Percentiles rank a stretch among this genome's conserved stretches.
Evolutionary conservation across 2,113 vertebrate genomes (phyloP).

Genomic region (Mobula birostris): DNA sequence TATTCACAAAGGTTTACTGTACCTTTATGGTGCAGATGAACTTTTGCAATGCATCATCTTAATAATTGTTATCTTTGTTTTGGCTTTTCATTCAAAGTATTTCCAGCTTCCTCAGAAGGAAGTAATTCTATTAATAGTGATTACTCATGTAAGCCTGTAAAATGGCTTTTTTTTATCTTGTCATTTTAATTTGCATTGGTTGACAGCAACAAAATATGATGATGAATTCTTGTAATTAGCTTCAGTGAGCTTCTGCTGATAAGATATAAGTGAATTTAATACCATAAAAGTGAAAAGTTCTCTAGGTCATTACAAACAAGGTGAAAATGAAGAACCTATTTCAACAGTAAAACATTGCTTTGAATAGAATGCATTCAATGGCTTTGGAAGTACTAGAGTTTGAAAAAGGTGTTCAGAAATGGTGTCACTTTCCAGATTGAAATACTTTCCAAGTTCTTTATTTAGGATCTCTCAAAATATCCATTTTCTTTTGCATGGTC

Average conservation of each 20-base stretch:
- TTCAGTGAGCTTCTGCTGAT: constrained; percentile 5
- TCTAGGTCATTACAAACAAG: not conserved
- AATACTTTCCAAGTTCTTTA: not conserved
- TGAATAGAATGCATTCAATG: not conserved
- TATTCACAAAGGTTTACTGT: not conserved
- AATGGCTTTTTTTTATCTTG: constrained; percentile 15
- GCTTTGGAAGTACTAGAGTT: not conserved
- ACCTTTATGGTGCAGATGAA: not conserved
- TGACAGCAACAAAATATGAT: not conserved
- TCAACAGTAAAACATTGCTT: not conserved
- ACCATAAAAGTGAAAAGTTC: not conserved
- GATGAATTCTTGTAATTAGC: constrained; percentile 26
- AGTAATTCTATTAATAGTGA: not conserved
- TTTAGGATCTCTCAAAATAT: too few species aligned
- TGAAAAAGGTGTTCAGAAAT: not conserved
- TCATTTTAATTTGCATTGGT: constrained; percentile 31
- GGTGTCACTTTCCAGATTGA: not conserved
- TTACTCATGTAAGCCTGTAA: constrained; percentile 4
- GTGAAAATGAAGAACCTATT: not conserved
- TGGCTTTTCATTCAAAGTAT: not conserved
- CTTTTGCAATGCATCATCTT: not conserved
- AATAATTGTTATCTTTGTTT: constrained; percentile 14
- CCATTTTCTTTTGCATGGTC: too few species aligned
- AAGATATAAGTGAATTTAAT: constrained; percentile 16
- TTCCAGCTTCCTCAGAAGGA: not conserved